phyloP scores from a whole-genome alignment of 1,140 invertebrate species.

The Pseudomyrmex cubaensis region DNA sequence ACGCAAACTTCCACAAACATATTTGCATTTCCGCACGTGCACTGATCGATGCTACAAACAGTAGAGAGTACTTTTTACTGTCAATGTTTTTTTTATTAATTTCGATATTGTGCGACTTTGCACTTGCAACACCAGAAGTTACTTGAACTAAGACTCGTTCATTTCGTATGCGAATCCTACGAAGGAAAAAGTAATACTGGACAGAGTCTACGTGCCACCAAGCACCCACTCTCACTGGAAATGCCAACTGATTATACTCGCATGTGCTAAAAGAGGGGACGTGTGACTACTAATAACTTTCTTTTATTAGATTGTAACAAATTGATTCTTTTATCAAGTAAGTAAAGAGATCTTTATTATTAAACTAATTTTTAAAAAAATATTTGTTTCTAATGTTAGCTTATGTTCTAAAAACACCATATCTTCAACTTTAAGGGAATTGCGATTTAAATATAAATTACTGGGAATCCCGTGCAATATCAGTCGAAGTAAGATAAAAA shows the following conservation, averaged over 20 bases:
- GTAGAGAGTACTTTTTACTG: neutral
- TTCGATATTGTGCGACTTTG: neutral
- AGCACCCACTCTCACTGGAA: conserved; percentile 45
- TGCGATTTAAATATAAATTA: conserved; percentile 13
- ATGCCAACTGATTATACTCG: conserved; percentile 3
- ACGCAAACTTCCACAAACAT: neutral
- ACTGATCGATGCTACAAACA: neutral
- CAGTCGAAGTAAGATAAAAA: neutral
- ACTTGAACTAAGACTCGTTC: neutral
- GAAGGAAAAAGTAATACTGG: conserved; percentile 64
- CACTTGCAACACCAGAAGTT: neutral
- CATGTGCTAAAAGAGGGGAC: conserved; percentile 53
- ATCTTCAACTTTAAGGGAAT: neutral
- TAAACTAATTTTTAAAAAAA: no score
- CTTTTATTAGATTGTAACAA: neutral
- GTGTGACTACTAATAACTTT: neutral
- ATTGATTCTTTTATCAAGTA: no score
- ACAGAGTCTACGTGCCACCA: conserved; percentile 6
- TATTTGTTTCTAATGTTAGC: no score
- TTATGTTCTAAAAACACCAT: no score
- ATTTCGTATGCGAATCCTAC: conserved; percentile 38
- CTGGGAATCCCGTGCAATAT: neutral
- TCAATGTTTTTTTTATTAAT: conserved; percentile 7
- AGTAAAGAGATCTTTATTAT: no score
- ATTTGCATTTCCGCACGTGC: neutral